phyloP scores from a whole-genome alignment of 2,888 invertebrate species.

The Fragum sueziense region DNA sequence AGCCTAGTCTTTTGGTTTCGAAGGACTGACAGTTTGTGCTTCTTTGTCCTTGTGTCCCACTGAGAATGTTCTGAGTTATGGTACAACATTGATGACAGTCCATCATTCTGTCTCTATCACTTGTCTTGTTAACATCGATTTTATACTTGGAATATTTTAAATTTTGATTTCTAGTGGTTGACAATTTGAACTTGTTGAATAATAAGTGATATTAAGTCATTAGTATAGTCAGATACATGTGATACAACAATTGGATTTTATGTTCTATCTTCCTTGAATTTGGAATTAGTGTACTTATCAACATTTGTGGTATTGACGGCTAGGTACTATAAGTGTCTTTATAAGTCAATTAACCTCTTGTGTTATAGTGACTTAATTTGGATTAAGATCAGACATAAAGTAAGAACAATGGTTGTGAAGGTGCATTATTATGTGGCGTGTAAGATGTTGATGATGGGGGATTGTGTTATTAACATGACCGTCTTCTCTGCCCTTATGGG shows the following conservation, averaged over 20 bases:
- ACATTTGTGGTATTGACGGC: neutral
- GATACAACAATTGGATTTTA: neutral
- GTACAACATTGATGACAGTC: too few species aligned
- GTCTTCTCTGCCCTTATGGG: slow-evolving; percentile 2
- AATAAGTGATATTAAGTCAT: too few species aligned
- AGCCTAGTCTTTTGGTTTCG: neutral
- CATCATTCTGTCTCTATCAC: too few species aligned
- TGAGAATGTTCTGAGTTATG: slow-evolving; percentile 5
- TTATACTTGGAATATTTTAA: too few species aligned
- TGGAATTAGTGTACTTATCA: neutral
- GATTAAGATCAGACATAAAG: neutral
- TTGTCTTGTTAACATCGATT: too few species aligned
- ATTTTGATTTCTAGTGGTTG: too few species aligned
- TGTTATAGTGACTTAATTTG: neutral
- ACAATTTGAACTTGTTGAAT: too few species aligned
- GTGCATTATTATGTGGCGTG: neutral
- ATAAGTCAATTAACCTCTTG: neutral
- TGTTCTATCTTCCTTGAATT: neutral
- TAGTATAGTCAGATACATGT: too few species aligned
- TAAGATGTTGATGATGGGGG: neutral
- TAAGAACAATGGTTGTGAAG: neutral
- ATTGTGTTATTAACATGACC: slow-evolving; percentile 1
- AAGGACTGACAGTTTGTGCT: slow-evolving; percentile 16
- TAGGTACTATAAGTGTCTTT: neutral
- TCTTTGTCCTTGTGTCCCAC: neutral